phyloP scores from a whole-genome alignment of 2,888 invertebrate genomes.

The Epsilonema sp. region DNA sequence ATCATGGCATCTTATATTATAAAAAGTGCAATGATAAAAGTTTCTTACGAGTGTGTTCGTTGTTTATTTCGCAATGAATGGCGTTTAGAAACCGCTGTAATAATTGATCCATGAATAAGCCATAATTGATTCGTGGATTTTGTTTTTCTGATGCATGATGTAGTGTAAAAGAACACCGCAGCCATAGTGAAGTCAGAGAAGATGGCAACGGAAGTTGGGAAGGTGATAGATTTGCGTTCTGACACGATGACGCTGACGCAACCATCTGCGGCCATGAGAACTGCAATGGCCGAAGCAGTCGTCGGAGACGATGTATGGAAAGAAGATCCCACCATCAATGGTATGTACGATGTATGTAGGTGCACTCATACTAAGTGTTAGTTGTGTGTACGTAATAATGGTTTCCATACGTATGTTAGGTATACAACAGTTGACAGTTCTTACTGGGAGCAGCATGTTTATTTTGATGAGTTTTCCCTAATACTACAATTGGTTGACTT shows the following conservation, averaged over 20 bases:
- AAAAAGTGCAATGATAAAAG: too few relatives aligned
- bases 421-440: background rate
- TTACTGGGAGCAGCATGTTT: background rate
- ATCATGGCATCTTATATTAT: too few relatives aligned
- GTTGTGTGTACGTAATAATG: background rate
- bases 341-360: slow-evolving; percentile 23
- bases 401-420: background rate
- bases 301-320: slow-evolving; percentile 81
- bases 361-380: background rate
- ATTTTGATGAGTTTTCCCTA: too few relatives aligned
- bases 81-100: too few relatives aligned
- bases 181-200: background rate
- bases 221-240: slow-evolving; percentile 60
- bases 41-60: too few relatives aligned
- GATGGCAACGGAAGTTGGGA: too few relatives aligned
- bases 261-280: slow-evolving; percentile 60
- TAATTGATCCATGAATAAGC: too few relatives aligned
- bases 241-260: slow-evolving; percentile 72
- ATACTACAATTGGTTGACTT: too few relatives aligned
- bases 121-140: too few relatives aligned
- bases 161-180: too few relatives aligned
- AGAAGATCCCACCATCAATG: slow-evolving; percentile 68
- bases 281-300: slow-evolving; percentile 61
- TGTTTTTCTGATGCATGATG: too few relatives aligned
- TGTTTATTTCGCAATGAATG: too few relatives aligned